phyloP scores from a whole-genome alignment of 2,797 vertebrate genomes.

The Phoeniculus purpureus region DNA sequence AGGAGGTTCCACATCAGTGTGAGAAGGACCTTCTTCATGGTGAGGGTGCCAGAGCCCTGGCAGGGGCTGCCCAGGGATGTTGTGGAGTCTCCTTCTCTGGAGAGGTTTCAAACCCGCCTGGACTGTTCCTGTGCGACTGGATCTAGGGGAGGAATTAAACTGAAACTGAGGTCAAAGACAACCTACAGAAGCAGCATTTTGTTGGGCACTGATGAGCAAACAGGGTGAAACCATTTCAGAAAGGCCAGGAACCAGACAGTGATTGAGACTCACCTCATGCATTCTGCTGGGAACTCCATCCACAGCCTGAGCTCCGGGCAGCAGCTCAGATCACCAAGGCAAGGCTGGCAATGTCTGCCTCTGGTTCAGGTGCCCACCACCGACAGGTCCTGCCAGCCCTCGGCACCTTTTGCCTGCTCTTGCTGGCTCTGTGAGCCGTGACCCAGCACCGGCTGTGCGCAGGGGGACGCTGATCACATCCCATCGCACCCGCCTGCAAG shows the following conservation, averaged over 20 bases:
- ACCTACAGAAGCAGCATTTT: slow-evolving; percentile 53
- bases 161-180: slow-evolving; percentile 59
- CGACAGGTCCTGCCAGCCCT: not conserved
- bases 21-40: too few relatives aligned
- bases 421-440: too few relatives aligned
- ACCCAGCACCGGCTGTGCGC: too few relatives aligned
- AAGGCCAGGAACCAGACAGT: slow-evolving; percentile 25
- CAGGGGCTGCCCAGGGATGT: too few relatives aligned
- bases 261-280: slow-evolving; percentile 50
- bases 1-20: too few relatives aligned
- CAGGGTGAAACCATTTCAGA: slow-evolving; percentile 32
- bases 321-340: not conserved
- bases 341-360: not conserved
- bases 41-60: too few relatives aligned
- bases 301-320: not conserved
- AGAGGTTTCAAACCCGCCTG: too few relatives aligned
- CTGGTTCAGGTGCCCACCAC: too few relatives aligned
- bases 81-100: too few relatives aligned
- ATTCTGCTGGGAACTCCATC: slow-evolving; percentile 36
- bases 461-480: too few relatives aligned
- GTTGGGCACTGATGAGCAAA: slow-evolving; percentile 34
- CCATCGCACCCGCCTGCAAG: too few relatives aligned
- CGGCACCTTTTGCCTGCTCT: not conserved
- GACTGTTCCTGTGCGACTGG: too few relatives aligned
- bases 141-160: slow-evolving; percentile 69